Evolutionary conservation across 1,140 invertebrate species (phyloP), one percentile per base, ranked within the genome.

Genomic region (Calliopsis andreniformis): DNA sequence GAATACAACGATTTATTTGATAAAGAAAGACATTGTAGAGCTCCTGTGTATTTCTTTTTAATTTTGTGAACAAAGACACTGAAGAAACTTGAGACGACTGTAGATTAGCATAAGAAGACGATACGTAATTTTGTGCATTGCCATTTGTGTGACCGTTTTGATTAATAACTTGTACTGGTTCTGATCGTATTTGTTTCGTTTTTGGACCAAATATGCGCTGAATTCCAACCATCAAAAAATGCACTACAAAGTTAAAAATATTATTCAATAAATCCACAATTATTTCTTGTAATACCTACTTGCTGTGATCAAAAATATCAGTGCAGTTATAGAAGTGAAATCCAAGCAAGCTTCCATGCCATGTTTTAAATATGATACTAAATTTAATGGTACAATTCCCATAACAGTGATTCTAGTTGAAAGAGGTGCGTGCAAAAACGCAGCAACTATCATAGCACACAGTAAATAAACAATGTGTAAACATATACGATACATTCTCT

Each of bases 241-340:
- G 85, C 87, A 92, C 90, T 92, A 47, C 10, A 69, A 86, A 81
- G 56, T 39, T 39, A 35, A 53, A 30, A 12, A 61, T 42, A 47
- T 55, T 79, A 56, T 67, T 64, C 32, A 64, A 18, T 8, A 58
- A 16, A 45, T 35, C 55, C 78, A 30, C 10, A 66, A 28, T 53
- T 23, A 49, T 32, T 55, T 59, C 63, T 8, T n/a, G 20, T 42
- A 39, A 63, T 82, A 83, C 90, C 85, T 81, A 92, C 91, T 86
- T 62, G 71, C 80, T 4, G 90, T 92, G 28, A 92, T 91, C 42
- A 91, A 80, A 20, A 90, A 75, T 85, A 92, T 88, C 35, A 92
- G 75, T 0, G 84, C 70, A 3, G 89, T 90, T 3, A 92, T 84
- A 18, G 89, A 89, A 43, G 85, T 79, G 56, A 92, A 92, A 78